These are phyloP conservation scores for Indicator maculatus DNA, from an alignment of 2,113 vertebrate genomes.

Conservation along the genomic window DNA sequence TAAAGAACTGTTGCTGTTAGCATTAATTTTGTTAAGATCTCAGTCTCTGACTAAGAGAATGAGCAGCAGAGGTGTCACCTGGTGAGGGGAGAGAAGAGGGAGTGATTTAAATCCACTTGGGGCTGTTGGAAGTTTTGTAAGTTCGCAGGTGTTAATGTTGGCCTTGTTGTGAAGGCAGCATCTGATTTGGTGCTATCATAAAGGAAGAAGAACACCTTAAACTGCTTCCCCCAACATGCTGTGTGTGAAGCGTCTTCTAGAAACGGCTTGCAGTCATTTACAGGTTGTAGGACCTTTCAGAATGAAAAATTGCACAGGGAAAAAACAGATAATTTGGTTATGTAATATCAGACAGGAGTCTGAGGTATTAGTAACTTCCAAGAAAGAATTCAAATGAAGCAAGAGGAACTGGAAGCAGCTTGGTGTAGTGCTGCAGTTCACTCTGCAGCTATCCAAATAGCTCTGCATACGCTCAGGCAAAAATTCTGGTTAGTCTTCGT, in stretches of 20 bases:
- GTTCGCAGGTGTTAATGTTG: not conserved
- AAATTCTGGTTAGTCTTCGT: not conserved
- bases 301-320: not conserved
- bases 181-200: not conserved
- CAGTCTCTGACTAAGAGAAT: not conserved
- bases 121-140: not conserved
- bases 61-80: not conserved
- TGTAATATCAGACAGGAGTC: not conserved
- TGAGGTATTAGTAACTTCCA: not conserved
- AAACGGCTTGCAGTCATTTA: not conserved
- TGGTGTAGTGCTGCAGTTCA: not conserved
- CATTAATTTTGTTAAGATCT: not conserved
- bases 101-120: not conserved
- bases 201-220: not conserved
- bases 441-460: not conserved
- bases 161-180: not conserved
- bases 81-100: not conserved
- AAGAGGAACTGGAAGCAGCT: not conserved
- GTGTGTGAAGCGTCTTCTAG: not conserved
- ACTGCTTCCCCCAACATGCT: accelerated
- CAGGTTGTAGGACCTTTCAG: not conserved
- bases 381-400: not conserved
- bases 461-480: not conserved
- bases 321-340: not conserved
- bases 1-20: not conserved